These are phyloP conservation scores for Ichneumoninae sp. DNA, from an alignment of 2,888 invertebrate species.

Conservation along the genomic window DNA sequence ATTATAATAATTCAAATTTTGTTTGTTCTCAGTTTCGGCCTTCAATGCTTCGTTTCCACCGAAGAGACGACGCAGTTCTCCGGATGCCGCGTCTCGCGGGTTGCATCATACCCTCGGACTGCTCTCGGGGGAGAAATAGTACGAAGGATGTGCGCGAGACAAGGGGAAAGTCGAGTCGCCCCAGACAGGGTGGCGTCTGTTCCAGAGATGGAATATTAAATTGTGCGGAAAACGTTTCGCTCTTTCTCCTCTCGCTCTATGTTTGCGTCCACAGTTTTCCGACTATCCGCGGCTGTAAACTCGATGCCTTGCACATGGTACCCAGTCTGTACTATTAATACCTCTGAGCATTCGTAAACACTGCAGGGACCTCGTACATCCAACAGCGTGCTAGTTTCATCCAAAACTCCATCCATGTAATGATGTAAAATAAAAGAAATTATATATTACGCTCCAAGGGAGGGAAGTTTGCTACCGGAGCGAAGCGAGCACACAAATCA, in stretches of 20 bases:
- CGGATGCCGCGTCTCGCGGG: neutral
- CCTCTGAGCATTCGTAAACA: conserved; percentile 3
- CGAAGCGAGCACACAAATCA: no score
- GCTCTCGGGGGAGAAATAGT: conserved; percentile 21
- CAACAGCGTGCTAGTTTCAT: neutral
- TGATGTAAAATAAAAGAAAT: neutral
- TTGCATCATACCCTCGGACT: conserved; percentile 29
- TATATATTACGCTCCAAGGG: neutral
- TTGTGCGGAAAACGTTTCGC: neutral
- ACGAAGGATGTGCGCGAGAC: conserved; percentile 22
- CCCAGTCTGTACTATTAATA: conserved; percentile 27
- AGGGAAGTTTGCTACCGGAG: no score
- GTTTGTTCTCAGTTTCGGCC: neutral
- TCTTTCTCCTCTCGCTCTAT: neutral
- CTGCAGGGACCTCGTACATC: neutral
- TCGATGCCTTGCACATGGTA: conserved; percentile 25
- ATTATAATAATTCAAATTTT: neutral
- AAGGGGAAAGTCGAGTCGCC: conserved; percentile 1
- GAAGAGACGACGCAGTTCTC: neutral
- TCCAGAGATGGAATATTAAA: conserved; percentile 39
- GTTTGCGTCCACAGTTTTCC: neutral
- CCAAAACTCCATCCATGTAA: neutral
- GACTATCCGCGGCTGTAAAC: neutral
- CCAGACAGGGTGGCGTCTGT: conserved; percentile 59
- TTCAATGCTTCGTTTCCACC: neutral